Percentiles rank a stretch among this genome's conserved stretches.
Conservation (phyloP, 2,888 invertebrate species). For the Drosophila testacea region DNA sequence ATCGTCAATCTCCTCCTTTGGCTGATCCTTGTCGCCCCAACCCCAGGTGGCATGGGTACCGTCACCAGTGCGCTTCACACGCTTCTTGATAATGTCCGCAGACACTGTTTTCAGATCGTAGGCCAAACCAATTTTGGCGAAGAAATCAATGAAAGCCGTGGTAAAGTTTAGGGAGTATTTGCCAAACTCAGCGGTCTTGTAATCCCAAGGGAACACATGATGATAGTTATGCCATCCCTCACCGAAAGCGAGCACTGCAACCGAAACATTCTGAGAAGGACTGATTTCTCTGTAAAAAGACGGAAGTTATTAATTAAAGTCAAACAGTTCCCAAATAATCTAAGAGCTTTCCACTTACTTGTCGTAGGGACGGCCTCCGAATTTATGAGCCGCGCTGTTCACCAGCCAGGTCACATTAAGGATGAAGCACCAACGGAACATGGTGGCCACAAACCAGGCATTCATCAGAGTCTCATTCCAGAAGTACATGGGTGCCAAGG, state of each 20-base stretch:
- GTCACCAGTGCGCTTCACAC: constrained; percentile 91
- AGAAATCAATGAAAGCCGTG: constrained; percentile 91
- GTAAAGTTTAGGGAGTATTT: constrained; percentile 90
- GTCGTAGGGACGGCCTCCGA: constrained; percentile 91
- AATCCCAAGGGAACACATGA: constrained; percentile 94
- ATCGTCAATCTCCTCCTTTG: constrained; percentile 86
- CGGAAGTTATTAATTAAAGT: neutral
- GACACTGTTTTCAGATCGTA: constrained; percentile 94
- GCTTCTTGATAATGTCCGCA: constrained; percentile 88
- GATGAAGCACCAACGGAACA: constrained; percentile 92
- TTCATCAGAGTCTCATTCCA: constrained; percentile 91
- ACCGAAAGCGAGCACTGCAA: constrained; percentile 88
- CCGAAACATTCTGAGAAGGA: constrained; percentile 88
- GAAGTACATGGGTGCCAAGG: constrained; percentile 89
- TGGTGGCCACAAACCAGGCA: constrained; percentile 89
- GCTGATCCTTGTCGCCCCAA: constrained; percentile 90
- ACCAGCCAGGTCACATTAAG: constrained; percentile 96
- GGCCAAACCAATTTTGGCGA: constrained; percentile 93
- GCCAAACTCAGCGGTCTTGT: constrained; percentile 92
- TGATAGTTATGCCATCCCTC: constrained; percentile 95
- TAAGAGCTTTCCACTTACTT: constrained; percentile 84
- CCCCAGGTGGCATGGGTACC: constrained; percentile 92
- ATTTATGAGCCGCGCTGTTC: constrained; percentile 95
- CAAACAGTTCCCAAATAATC: neutral
- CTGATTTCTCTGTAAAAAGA: constrained; percentile 86